Evolutionary conservation across 2,888 invertebrate species (phyloP), one percentile per base, ranked within the genome.

Genomic region (Ophonus ardosiacus): DNA sequence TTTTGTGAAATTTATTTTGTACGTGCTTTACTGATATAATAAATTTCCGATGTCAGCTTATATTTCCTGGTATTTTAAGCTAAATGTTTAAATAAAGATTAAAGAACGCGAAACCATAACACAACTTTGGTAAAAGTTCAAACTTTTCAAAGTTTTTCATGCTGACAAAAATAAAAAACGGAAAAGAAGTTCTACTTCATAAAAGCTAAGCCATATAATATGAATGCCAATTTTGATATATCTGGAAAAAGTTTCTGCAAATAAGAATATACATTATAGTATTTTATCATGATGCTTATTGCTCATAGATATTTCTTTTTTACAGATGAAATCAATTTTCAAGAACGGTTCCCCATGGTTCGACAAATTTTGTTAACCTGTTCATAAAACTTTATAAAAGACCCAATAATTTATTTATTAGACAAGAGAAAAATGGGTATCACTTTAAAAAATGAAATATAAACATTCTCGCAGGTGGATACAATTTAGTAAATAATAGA

Each of bases 161-260:
- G 31, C 79, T 59, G 79, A 40, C 57, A 79, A 79, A 79, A 79
- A 24, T n/a, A 24, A 31, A 40, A 79, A 59, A 61, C 59, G 79
- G 38, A 79, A 24, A 40, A 38, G 61, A 79, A 59, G 71, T 79
- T 79, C 61, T 61, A 79, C 40, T 59, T 59, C 79, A 79, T 79
- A 79, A 59, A 79, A 79, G 24, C 38, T 61, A 59, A 61, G 79
- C 59, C 18, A 59, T 24, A 78, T 78, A 43, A 74, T 74, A 74
- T 74, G 71, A 74, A 40, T 74, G 71, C 71, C 71, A 74, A 79
- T 79, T 79, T 79, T 79, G 79, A 56, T 57, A 79, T 79, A 79
- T 79, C 61, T 79, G 79, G 31, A 79, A 59, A 59, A 59, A 79
- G 38, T 79, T 79, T 31, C 40, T 31, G 51, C 38, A 79, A 79